Evolutionary conservation across 2,888 invertebrate species (phyloP).

Genomic region (Parthenolecanium corni): DNA sequence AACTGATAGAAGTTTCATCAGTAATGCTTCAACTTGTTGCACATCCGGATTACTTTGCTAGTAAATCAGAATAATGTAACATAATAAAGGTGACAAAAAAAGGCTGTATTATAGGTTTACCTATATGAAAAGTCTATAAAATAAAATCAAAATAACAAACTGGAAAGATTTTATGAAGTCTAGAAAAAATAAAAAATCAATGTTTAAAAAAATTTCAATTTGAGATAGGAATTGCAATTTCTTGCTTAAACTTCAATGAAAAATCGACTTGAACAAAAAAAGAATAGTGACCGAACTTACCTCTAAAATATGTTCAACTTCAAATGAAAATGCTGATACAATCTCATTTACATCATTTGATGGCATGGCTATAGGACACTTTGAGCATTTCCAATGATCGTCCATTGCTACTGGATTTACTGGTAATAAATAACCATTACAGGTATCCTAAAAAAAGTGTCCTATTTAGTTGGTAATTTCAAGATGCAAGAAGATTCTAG

Average conservation of each 20-base stretch:
- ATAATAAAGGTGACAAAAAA: too few relatives aligned
- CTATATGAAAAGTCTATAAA: too few relatives aligned
- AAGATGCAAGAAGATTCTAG: too few relatives aligned
- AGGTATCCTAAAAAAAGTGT: conserved; percentile 17
- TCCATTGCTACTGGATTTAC: conserved; percentile 56
- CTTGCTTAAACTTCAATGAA: too few relatives aligned
- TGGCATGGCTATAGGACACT: conserved; percentile 53
- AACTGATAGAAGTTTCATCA: conserved; percentile 58
- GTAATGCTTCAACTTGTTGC: conserved; percentile 47
- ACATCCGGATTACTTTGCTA: conserved; percentile 32
- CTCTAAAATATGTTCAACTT: conserved; percentile 51
- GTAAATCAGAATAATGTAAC: background rate
- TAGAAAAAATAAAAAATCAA: conserved; percentile 5
- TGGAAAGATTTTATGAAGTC: background rate
- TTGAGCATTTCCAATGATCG: conserved; percentile 64
- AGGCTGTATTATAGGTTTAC: too few relatives aligned
- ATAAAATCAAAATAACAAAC: background rate
- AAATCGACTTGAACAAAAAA: too few relatives aligned
- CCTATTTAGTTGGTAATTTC: too few relatives aligned
- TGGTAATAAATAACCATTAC: conserved; percentile 53
- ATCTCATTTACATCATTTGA: conserved; percentile 55
- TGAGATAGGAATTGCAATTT: too few relatives aligned
- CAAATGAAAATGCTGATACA: conserved; percentile 59
- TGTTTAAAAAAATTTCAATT: conserved; percentile 1
- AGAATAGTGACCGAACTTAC: conserved; percentile 26